Conservation (phyloP, 2,888 invertebrate species). For the Spialia ferax region DNA sequence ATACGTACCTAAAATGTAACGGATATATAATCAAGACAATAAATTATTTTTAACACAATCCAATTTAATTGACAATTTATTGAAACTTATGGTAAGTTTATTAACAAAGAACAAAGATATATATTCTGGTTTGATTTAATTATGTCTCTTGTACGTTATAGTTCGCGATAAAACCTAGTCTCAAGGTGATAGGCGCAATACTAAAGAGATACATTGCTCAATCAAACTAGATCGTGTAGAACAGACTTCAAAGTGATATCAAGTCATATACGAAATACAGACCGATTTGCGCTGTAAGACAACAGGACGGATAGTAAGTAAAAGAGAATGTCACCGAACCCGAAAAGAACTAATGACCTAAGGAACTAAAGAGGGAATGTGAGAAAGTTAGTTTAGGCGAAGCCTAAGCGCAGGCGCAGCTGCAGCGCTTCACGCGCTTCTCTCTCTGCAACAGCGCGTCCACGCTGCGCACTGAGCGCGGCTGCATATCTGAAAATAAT, state of each 20-base stretch:
- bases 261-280: neutral
- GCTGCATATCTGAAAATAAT: slow-evolving; percentile 90
- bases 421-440: slow-evolving; percentile 91
- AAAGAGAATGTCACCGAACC: slow-evolving; percentile 49
- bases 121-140: no score
- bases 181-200: neutral
- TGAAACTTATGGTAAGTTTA: no score
- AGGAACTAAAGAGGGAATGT: slow-evolving; percentile 35
- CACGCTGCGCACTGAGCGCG: slow-evolving; percentile 89
- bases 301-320: neutral
- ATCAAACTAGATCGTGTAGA: neutral
- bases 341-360: slow-evolving; percentile 40
- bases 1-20: no score
- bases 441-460: slow-evolving; percentile 83
- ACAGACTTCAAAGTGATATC: neutral
- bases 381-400: slow-evolving; percentile 20
- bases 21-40: no score
- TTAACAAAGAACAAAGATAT: no score
- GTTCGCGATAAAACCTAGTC: no score
- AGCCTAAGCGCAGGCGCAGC: slow-evolving; percentile 90
- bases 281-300: slow-evolving; percentile 12
- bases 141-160: no score
- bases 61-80: neutral
- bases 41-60: neutral
- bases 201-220: neutral